Percentiles rank a stretch among this genome's conserved stretches.
Conservation (phyloP, 2,797 vertebrate species). For the Lutjanus argentimaculatus region DNA sequence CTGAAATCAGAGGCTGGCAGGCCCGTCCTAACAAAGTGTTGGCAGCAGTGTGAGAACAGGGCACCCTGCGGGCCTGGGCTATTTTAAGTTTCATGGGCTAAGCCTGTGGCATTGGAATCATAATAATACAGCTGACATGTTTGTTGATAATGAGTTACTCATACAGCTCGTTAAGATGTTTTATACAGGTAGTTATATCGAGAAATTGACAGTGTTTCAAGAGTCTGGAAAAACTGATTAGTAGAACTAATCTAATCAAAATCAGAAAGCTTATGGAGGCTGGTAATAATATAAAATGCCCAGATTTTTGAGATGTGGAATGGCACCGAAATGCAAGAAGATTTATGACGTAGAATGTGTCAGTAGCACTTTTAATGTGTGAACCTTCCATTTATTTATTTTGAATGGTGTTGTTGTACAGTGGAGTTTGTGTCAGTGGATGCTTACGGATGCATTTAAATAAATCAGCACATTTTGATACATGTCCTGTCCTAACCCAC, state of each 20-base stretch:
- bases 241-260: background rate
- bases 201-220: background rate
- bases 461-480: conserved; percentile 4
- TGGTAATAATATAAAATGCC: conserved; percentile 8
- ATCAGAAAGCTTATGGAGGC: background rate
- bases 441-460: background rate
- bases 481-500: background rate
- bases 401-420: too few species aligned
- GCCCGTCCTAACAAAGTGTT: conserved; percentile 62
- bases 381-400: too few species aligned
- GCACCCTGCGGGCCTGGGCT: conserved; percentile 56
- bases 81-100: conserved; percentile 72
- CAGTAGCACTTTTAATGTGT: too few species aligned
- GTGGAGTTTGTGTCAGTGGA: background rate
- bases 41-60: conserved; percentile 63
- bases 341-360: background rate
- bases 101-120: conserved; percentile 57
- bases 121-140: conserved; percentile 52
- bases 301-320: conserved; percentile 1
- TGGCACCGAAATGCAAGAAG: background rate
- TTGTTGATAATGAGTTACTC: conserved; percentile 33
- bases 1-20: conserved; percentile 72
- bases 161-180: conserved; percentile 26
- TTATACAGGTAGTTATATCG: conserved; percentile 8
- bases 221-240: conserved; percentile 11